Base-by-base conservation (phyloP, 2,113 vertebrate species). In the Gasterosteus nipponicus region DNA sequence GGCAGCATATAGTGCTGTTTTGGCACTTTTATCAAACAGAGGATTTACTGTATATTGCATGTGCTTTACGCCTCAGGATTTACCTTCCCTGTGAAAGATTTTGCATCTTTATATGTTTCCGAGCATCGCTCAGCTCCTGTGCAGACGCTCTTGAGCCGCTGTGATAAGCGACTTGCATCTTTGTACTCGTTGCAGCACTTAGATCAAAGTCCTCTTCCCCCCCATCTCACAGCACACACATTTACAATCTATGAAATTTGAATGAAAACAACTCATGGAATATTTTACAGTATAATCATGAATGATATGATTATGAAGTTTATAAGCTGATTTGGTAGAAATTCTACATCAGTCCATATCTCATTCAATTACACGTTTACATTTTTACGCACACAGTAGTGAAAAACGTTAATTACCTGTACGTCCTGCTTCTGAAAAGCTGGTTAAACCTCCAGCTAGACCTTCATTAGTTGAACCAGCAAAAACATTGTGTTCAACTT, bases 91-190 rank as follows among this genome's bases (percentile, higher is more conserved):
- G 92, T 92, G 92, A 92, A 96, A 94, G 96, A 95, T 93, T 96
- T 95, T 81, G 89, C 86, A 92, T 93, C 95, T 95, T 95, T 93
- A 94, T 95, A 95, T 94, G 89, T 95, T 95, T 91, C 91, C 90
- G 93, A 94, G 95, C 93, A 93, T 95, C 95, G 93, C 95, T 93
- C 91, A 94, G 94, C 94, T 96, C 94, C 94, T 80, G 95, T 91
- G 92, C 93, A 94, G 95, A 94, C 8, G 44, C 95, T 94, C 94
- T 96, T 94, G 84, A 94, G 94, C 95, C 92, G 93, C 94, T 91
- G 94, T 94, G 96, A 97, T 96, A 97, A 96, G 95, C 68, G 93
- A 91, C 95, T 93, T 94, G 93, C 93, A 93, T 95, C 94, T 96
- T 96, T 96, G 95, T 96, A 94, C 94, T 94, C 82, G 89, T 93